A percentile compares a stretch with the other conserved stretches of the same genome.
Conservation (phyloP, 2,113 vertebrate species). For the Egretta garzetta region DNA sequence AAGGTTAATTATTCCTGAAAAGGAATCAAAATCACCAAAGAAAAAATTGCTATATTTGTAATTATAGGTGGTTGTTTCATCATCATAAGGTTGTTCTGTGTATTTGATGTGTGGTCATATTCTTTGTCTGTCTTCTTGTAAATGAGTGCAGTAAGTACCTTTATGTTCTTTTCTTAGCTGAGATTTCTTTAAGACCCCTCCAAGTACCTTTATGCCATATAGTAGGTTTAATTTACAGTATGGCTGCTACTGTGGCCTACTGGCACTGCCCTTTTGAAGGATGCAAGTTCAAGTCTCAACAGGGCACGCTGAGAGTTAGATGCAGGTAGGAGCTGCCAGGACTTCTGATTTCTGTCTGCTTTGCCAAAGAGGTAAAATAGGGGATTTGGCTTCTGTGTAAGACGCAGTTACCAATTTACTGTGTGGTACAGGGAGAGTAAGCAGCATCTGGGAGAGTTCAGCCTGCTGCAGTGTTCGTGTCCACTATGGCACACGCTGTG, state of each 20-base stretch:
- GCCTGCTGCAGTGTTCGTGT: not conserved
- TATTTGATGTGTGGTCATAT: not conserved
- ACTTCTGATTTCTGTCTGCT: not conserved
- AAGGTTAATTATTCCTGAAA: conserved; percentile 51
- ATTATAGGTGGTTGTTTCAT: not conserved
- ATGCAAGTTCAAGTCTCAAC: not conserved
- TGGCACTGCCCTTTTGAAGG: not conserved
- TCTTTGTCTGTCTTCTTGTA: not conserved
- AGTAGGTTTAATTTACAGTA: not conserved
- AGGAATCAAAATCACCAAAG: conserved; percentile 28
- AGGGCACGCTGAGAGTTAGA: not conserved
- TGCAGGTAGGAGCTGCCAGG: not conserved
- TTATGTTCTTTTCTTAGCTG: not conserved
- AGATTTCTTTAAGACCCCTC: not conserved
- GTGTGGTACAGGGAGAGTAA: not conserved
- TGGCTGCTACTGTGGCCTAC: not conserved
- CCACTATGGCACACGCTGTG: accelerated
- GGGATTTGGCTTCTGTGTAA: not conserved
- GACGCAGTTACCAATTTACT: accelerated
- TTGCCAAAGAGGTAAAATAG: not conserved
- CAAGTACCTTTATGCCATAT: not conserved
- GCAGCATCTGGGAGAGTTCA: not conserved
- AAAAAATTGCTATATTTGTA: not conserved
- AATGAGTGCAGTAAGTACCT: not conserved
- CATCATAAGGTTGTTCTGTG: not conserved